Evolutionary conservation across 1,140 invertebrate genomes (phyloP).

Genomic region (Microplitis mediator): DNA sequence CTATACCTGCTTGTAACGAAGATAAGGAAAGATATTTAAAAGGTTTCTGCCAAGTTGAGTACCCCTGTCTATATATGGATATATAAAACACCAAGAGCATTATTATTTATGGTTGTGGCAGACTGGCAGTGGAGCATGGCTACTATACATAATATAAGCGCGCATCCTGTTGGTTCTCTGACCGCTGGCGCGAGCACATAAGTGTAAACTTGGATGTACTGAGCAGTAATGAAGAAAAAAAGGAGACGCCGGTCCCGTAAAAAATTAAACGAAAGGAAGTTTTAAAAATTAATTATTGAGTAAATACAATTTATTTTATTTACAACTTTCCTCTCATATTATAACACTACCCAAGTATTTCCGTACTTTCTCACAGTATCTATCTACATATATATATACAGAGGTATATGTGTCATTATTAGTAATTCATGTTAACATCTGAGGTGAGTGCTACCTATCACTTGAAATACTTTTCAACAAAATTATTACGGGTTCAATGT

Average conservation of each 20-base stretch:
- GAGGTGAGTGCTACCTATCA: too few species aligned
- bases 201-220: constrained; percentile 9
- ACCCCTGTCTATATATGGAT: constrained; percentile 28
- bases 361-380: too few species aligned
- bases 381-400: too few species aligned
- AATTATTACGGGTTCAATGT: background rate
- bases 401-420: too few species aligned
- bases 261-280: background rate
- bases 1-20: background rate
- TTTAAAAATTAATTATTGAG: too few species aligned
- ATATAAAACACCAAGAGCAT: constrained; percentile 17
- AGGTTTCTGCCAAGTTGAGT: constrained; percentile 24
- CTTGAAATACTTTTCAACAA: too few species aligned
- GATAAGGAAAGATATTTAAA: background rate
- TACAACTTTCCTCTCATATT: too few species aligned
- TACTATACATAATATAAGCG: constrained; percentile 37
- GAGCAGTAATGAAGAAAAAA: constrained; percentile 3
- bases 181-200: constrained; percentile 20
- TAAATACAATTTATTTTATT: too few species aligned
- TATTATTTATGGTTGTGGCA: constrained; percentile 45
- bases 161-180: constrained; percentile 36
- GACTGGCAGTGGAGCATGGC: constrained; percentile 40
- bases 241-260: background rate
- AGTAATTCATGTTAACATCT: too few species aligned
- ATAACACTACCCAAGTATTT: too few species aligned